Conservation (phyloP, 1,140 invertebrate species). For the Camponotus vicinus region DNA sequence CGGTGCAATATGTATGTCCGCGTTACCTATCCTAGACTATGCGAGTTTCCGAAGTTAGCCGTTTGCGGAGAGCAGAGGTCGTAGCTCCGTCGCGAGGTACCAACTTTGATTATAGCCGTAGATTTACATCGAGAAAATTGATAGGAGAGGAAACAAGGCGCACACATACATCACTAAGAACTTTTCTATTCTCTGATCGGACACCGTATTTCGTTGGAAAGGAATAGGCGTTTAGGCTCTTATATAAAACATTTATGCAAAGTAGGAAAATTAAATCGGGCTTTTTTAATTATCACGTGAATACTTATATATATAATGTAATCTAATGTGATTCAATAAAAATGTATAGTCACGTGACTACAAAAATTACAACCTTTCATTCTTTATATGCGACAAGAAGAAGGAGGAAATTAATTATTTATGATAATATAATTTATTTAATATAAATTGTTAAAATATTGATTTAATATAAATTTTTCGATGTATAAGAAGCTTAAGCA, state of each 20-base stretch:
- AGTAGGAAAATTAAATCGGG: conserved; percentile 23
- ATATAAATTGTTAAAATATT: too few species aligned
- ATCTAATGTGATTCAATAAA: conserved; percentile 22
- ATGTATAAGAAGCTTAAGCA: background rate
- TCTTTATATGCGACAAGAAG: too few species aligned
- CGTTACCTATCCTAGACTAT: conserved; percentile 68
- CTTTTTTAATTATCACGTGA: conserved; percentile 33
- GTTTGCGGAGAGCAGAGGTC: conserved; percentile 59
- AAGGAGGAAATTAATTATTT: conserved; percentile 4
- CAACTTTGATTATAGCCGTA: conserved; percentile 70
- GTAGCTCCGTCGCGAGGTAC: conserved; percentile 44
- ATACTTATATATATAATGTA: conserved; percentile 26
- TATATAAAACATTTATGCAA: background rate
- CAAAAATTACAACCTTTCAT: background rate
- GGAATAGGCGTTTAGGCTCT: background rate
- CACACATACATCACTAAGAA: conserved; percentile 14
- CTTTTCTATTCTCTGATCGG: conserved; percentile 47
- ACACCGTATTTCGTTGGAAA: conserved; percentile 20
- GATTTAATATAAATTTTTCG: too few species aligned
- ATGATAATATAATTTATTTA: background rate
- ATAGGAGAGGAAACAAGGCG: conserved; percentile 63
- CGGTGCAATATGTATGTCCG: conserved; percentile 66
- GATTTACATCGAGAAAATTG: conserved; percentile 72
- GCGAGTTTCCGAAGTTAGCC: conserved; percentile 66
- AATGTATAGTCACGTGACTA: conserved; percentile 5